Evolutionary conservation across 1,140 invertebrate genomes (phyloP).

Genomic region (Bombyx mori): DNA sequence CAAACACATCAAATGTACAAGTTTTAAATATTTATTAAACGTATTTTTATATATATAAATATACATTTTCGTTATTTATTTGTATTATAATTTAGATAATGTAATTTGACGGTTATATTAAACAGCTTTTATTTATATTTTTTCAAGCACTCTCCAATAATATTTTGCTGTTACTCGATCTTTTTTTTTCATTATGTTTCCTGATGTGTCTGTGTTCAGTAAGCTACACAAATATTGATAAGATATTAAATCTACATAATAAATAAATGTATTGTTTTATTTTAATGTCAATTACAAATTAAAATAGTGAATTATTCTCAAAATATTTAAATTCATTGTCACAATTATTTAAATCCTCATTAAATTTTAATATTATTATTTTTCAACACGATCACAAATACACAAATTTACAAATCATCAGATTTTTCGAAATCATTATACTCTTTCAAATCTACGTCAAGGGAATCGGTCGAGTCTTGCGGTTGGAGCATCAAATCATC

Average conservation of each 20-base stretch:
- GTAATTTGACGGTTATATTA: too few relatives aligned
- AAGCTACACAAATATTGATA: slow-evolving; percentile 22
- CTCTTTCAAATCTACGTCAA: neutral
- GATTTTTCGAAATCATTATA: neutral
- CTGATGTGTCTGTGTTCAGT: slow-evolving; percentile 4
- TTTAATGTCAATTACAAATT: neutral
- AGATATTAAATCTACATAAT: slow-evolving; percentile 21
- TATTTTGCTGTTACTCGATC: neutral
- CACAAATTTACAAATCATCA: neutral
- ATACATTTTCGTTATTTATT: neutral
- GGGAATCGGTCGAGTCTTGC: neutral
- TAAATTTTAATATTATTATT: too few relatives aligned
- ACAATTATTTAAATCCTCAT: too few relatives aligned
- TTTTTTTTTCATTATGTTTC: neutral
- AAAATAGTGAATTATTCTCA: neutral
- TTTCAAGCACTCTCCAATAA: neutral
- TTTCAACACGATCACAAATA: neutral
- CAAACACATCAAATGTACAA: slow-evolving; percentile 21
- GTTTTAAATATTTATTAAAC: too few relatives aligned
- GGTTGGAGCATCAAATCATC: slow-evolving; percentile 2
- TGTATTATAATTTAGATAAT: neutral
- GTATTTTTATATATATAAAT: too few relatives aligned
- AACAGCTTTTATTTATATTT: neutral
- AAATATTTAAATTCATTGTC: too few relatives aligned
- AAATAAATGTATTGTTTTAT: slow-evolving; percentile 8